phyloP scores from a whole-genome alignment of 2,888 invertebrate genomes.

The Macrosiphum euphorbiae region DNA sequence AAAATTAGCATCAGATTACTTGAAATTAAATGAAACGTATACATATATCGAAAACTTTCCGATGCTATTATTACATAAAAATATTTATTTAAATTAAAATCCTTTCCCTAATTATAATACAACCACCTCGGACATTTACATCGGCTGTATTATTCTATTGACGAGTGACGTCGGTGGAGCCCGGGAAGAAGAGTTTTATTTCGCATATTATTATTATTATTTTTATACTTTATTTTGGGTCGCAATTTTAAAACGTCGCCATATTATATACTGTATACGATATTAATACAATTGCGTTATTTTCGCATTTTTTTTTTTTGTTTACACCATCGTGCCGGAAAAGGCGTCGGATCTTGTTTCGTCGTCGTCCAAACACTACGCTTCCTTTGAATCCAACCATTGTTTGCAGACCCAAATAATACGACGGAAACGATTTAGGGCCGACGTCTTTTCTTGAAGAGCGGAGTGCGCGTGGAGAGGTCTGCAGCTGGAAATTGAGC shows the following conservation, averaged over 20 bases:
- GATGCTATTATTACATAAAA: too few species aligned
- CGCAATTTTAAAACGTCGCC: background rate
- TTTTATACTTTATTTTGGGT: background rate
- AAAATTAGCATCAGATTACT: too few species aligned
- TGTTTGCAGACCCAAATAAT: background rate
- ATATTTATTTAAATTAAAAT: too few species aligned
- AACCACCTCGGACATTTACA: too few species aligned
- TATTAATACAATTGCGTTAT: background rate
- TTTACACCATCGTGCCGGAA: background rate
- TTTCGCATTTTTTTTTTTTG: background rate
- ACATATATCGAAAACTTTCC: too few species aligned
- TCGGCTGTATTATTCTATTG: background rate
- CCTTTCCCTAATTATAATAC: too few species aligned
- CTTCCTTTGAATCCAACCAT: background rate
- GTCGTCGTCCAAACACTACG: background rate
- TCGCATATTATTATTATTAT: background rate
- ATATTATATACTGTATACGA: background rate
- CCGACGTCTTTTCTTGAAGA: background rate
- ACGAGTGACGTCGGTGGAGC: background rate
- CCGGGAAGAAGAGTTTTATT: background rate
- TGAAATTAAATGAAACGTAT: too few species aligned
- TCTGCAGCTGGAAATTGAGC: background rate
- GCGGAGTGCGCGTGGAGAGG: background rate
- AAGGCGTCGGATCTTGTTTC: background rate
- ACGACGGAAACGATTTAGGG: background rate